Percentiles rank a stretch among this genome's conserved stretches.
Conservation (phyloP, 2,797 vertebrate species). For the Danionella dracula region DNA sequence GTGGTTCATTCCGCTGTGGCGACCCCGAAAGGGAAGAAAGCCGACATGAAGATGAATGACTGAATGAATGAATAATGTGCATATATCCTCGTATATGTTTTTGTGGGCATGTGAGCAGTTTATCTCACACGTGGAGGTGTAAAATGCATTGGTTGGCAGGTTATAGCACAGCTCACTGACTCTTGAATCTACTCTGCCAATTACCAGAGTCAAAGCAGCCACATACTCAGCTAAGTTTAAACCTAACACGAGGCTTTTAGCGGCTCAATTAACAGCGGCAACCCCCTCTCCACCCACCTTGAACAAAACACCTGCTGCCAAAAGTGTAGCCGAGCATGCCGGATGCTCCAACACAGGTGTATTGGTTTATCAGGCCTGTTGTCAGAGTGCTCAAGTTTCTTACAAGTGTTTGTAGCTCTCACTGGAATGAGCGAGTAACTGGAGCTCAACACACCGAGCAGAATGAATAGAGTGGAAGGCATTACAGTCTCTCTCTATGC, state of each 20-base stretch:
- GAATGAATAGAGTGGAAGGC: background rate
- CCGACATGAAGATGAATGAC: too few species aligned
- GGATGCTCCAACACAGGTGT: constrained; percentile 7
- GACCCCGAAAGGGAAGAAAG: too few species aligned
- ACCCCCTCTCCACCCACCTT: background rate
- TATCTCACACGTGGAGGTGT: background rate
- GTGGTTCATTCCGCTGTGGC: too few species aligned
- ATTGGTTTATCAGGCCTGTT: background rate
- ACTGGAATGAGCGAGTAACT: constrained; percentile 18
- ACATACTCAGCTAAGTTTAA: background rate
- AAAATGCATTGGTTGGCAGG: constrained; percentile 1
- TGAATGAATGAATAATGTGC: too few species aligned
- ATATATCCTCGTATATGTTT: too few species aligned
- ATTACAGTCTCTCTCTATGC: background rate
- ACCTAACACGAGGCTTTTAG: constrained; percentile 3
- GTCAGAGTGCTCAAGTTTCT: constrained; percentile 7
- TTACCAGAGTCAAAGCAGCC: background rate
- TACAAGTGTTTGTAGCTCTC: constrained; percentile 4
- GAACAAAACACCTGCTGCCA: constrained; percentile 8
- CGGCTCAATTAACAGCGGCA: constrained; percentile 1
- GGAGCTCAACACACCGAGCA: background rate
- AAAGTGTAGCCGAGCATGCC: background rate
- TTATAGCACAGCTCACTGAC: background rate
- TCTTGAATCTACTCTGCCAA: background rate
- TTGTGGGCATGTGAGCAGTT: too few species aligned